Conservation (phyloP, 1,140 invertebrate genomes). For the Drosophila sucinea region DNA sequence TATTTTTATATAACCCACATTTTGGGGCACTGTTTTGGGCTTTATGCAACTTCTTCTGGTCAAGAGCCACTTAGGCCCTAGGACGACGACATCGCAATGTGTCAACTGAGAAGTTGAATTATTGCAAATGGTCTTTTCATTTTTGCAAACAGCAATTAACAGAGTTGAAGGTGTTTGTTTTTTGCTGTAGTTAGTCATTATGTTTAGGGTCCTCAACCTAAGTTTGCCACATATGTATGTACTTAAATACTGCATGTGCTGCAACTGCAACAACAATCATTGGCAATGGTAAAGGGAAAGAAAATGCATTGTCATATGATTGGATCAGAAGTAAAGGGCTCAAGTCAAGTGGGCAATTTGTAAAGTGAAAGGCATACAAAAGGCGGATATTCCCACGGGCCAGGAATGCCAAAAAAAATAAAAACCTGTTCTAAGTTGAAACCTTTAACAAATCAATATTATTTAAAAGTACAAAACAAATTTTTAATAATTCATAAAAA, state of each 20-base stretch:
- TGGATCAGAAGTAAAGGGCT: conserved; percentile 55
- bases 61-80: conserved; percentile 35
- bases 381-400: conserved; percentile 4
- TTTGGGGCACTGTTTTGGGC: conserved; percentile 27
- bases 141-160: conserved; percentile 52
- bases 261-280: conserved; percentile 29
- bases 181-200: conserved; percentile 14
- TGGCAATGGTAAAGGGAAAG: conserved; percentile 36
- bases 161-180: conserved; percentile 30
- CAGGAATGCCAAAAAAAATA: neutral
- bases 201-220: conserved; percentile 1
- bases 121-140: conserved; percentile 29
- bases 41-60: conserved; percentile 52
- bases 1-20: conserved; percentile 70
- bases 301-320: conserved; percentile 67
- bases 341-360: conserved; percentile 40
- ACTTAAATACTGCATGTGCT: conserved; percentile 10
- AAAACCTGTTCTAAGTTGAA: neutral
- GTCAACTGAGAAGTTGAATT: conserved; percentile 37
- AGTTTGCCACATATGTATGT: conserved; percentile 12
- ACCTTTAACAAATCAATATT: neutral
- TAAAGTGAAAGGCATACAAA: conserved; percentile 64
- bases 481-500: neutral
- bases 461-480: neutral
- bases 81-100: conserved; percentile 24